Base-by-base conservation (phyloP, 2,797 vertebrate genomes). In the Mallotus villosus region DNA sequence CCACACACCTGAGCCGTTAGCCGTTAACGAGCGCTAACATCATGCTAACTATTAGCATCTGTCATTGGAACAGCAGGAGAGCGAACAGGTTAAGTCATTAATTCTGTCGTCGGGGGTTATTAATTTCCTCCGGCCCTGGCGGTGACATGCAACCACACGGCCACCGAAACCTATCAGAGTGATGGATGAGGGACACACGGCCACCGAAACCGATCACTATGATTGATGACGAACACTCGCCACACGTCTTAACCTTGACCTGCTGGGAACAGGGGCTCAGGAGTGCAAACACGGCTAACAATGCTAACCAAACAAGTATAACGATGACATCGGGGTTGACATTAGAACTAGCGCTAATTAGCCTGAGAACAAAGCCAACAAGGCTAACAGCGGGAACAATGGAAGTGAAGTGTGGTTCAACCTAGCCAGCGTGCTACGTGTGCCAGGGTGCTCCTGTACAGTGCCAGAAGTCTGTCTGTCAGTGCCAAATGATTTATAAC, bases 121-220 rank as follows among this genome's bases (percentile, higher is more conserved):
- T 90, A 91, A 91, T 90, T 85, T 88, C 88, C 84, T 87, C 84
- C 74, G 71, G 85, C 80, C 81, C 77, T 58, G 81, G 84, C 60
- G 74, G 76, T 77, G 75, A 82, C 86, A 74, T 34, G 6, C 62
- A 81, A 84, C 79, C 88, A 91, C 87, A 82, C 78, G 84, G 89
- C 83, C 84, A 70, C 85, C 81, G 83, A 71, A 85, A 79, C 78
- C 80, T 84, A 87, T 90, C 89, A 90, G 79, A 0, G 49, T 92
- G 92, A 92, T 92, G 86, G 89, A 93, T 92, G 90, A 89, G 89
- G 78, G 90, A 91, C 92, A 93, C 91, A 88, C 84, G 89, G 91
- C 82, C 82, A 85, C 77, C 88, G 88, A 87, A 81, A 81, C 83
- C 75, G 88, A 89, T 89, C 90, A 75, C 72, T 37, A 25, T 90